Base-by-base conservation (phyloP, 2,888 invertebrate species). In the Archips xylosteana region DNA sequence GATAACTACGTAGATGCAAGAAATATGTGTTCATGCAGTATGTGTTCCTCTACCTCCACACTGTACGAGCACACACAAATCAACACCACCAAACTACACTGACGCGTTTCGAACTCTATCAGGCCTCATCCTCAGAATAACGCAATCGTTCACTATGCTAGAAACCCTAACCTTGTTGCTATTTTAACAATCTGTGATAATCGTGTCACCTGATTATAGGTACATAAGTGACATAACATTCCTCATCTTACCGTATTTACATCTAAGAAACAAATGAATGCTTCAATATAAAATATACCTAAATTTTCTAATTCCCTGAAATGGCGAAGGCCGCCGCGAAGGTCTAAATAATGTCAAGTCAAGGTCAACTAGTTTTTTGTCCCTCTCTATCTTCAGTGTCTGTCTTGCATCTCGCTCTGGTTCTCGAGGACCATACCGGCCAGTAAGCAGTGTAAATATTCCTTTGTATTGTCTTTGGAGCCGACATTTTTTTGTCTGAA, bases 281-380 rank as follows among this genome's bases (percentile, higher is more conserved):
- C 23, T 54, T 9, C 12, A 32, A 57, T 32, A 63, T 36, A 51
- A 51, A n/a, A 36, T 10, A 9, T 3, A 47, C 15, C 36, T 4
- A 63, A 32, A 47, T 63, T 49, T 34, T 65, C 49, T 36, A 10
- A 65, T 65, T 36, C 65, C 57, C 49, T 73, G n/a, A 73, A 76
- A 76, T 75, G 59, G 64, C 59, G 78, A 80, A 81, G 78, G 79
- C 78, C 79, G 76, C 49, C 57, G 65, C 69, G 62, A 67, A 78
- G 78, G 77, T 76, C 75, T 74, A 75, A 23, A 23, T 23, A 23
- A 75, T 63, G 71, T 70, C 82, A 76, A 81, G 78, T 82, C 78
- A 76, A 78, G 75, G 73, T 72, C 74, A 69, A 79, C 76, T 74
- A 69, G 60, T 45, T 32, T 32, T 39, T 64, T 32, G 9, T 70